phyloP scores from a whole-genome alignment of 2,888 invertebrate species.

The Corbicula japonica region DNA sequence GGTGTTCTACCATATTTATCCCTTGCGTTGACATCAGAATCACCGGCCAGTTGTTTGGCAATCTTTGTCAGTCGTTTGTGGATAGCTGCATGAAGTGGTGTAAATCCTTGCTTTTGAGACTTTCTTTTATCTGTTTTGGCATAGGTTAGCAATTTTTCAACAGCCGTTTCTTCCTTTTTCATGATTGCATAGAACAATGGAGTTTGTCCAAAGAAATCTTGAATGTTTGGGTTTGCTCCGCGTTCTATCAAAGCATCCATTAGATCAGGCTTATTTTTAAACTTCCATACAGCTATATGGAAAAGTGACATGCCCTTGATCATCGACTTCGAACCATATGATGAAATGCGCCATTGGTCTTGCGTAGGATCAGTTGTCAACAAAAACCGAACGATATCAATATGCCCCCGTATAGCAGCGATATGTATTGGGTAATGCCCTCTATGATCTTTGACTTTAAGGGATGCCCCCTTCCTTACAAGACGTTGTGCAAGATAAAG shows the following conservation, averaged over 20 bases:
- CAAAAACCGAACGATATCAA: neutral
- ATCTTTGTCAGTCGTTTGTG: neutral
- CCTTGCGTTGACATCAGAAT: conserved; percentile 32
- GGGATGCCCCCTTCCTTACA: conserved; percentile 5
- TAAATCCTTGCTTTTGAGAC: conserved; percentile 42
- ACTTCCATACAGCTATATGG: conserved; percentile 33
- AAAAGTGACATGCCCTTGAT: conserved; percentile 26
- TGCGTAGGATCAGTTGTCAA: conserved; percentile 17
- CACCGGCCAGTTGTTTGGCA: neutral
- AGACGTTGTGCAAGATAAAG: neutral
- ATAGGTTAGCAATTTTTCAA: neutral
- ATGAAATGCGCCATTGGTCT: conserved; percentile 1
- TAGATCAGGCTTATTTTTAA: conserved; percentile 14
- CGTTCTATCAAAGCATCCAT: conserved; percentile 16
- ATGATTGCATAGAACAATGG: conserved; percentile 34
- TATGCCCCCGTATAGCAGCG: conserved; percentile 26
- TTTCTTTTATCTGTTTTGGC: conserved; percentile 11
- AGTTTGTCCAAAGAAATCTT: conserved; percentile 45
- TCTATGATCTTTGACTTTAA: conserved; percentile 25
- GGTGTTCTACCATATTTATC: conserved; percentile 46
- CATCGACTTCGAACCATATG: conserved; percentile 18
- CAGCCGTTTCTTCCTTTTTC: neutral
- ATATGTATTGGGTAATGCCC: conserved; percentile 21
- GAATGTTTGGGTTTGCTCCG: conserved; percentile 28
- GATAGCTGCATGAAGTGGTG: conserved; percentile 40